Evolutionary conservation across 2,888 invertebrate species (phyloP).

Genomic region (Plutella xylostella): DNA sequence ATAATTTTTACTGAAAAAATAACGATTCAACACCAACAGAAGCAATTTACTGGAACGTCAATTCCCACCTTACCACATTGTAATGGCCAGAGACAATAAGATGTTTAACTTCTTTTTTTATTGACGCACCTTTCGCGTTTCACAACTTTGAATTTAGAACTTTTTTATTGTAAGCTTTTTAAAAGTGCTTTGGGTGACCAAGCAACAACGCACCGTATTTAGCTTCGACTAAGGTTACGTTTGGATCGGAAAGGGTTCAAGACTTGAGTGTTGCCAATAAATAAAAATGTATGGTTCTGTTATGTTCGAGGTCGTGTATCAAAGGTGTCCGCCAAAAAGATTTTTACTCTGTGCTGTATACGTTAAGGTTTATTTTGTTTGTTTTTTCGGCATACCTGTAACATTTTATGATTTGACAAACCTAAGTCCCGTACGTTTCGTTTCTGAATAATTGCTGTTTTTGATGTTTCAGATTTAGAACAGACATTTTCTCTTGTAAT

Average conservation of each 20-base stretch:
- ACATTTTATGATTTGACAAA: conserved; percentile 21
- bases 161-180: conserved; percentile 44
- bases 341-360: conserved; percentile 3
- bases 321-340: not conserved
- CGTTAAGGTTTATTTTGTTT: conserved; percentile 21
- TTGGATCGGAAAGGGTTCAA: conserved; percentile 19
- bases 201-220: conserved; percentile 22
- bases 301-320: not conserved
- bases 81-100: conserved; percentile 52
- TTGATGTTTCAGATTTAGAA: conserved; percentile 26
- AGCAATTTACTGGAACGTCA: not conserved
- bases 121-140: conserved; percentile 60
- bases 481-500: conserved; percentile 52
- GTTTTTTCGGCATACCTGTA: conserved; percentile 13
- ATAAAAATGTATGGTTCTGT: conserved; percentile 38
- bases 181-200: not conserved
- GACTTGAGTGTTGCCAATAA: conserved; percentile 45
- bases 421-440: conserved; percentile 46
- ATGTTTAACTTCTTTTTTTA: conserved; percentile 64
- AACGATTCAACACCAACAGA: not conserved
- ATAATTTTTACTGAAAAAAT: too few relatives aligned
- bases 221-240: conserved; percentile 22
- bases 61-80: conserved; percentile 26
- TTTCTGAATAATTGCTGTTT: conserved; percentile 42
- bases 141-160: conserved; percentile 61